These are phyloP conservation scores for Rhadina sibilatrix DNA, from an alignment of 2,113 vertebrate species.

Conservation along the genomic window DNA sequence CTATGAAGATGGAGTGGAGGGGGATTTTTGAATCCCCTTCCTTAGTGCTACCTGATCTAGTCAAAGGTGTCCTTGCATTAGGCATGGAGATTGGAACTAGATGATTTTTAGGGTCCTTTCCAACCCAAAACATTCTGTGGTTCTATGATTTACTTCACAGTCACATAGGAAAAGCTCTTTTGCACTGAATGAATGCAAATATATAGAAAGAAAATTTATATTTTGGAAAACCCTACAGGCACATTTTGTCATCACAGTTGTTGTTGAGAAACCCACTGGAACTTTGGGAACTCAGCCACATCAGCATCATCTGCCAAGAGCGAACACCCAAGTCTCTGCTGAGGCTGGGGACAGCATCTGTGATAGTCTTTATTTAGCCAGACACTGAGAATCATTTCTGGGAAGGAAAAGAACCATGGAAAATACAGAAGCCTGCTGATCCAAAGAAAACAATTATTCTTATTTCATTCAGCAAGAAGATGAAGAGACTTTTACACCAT, in stretches of 20 bases:
- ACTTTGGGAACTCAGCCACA: neutral
- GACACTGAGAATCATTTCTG: neutral
- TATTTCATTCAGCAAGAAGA: neutral
- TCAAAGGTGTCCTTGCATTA: neutral
- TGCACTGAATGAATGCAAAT: neutral
- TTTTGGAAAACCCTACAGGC: neutral
- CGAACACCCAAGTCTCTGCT: neutral
- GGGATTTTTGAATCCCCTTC: neutral
- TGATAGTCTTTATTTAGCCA: constrained; percentile 23
- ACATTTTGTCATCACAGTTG: neutral
- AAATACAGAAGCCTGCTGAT: neutral
- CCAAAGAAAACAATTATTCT: constrained; percentile 3
- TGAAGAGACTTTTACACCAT: neutral
- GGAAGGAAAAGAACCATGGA: constrained; percentile 21
- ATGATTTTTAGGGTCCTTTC: neutral
- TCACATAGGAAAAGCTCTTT: neutral
- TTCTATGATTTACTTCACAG: neutral
- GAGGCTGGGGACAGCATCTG: neutral
- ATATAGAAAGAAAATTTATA: neutral
- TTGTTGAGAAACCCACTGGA: neutral
- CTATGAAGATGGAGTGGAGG: neutral
- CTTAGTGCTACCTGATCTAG: neutral
- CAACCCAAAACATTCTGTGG: neutral
- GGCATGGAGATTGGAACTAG: neutral
- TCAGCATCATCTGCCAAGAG: constrained; percentile 21